Evolutionary conservation across 2,888 invertebrate genomes (phyloP), one percentile per base, ranked within the genome.

Genomic region (Parelbella ahira): DNA sequence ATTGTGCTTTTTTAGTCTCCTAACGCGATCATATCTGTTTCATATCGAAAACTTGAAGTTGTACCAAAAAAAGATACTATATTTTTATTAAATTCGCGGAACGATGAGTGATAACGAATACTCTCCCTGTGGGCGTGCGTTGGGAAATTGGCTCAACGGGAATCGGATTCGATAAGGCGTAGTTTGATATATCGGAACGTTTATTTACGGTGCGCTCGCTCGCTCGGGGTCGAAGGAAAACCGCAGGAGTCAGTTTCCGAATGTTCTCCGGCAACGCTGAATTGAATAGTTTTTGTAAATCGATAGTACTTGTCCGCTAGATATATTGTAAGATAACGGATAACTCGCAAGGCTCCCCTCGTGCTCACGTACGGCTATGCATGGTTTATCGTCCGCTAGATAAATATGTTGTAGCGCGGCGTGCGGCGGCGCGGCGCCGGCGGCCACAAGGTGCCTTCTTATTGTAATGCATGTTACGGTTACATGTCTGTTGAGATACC

Each of bases 381-480:
- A 79, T 80, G 71, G 67, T 83, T 84, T 84, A 78, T 83, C 83
- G 53, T 44, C 41, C 47, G 62, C 32, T 53, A 61, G 84, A 86
- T 84, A 84, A 84, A 82, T 81, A 76, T 83, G 84, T 74, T 69
- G 68, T 82, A 80, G 82, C 69, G 45, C n/a, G n/a, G n/a, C n/a
- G n/a, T n/a, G n/a, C n/a, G n/a, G n/a, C n/a, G n/a, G n/a, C n/a
- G n/a, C n/a, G n/a, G n/a, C n/a, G n/a, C n/a, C n/a, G n/a, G n/a
- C n/a, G n/a, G n/a, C n/a, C n/a, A n/a, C 59, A 58, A 62, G 78
- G 84, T 83, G 84, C 83, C 83, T 81, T 37, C 25, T 27, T 76
- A 64, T 52, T 63, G 60, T 72, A 72, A 76, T 79, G 83, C 83
- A 82, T 81, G 83, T 71, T 44, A 46, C 6, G 30, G 27, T 70